These are phyloP conservation scores for Xanthorhoe spadicearia DNA, from an alignment of 2,888 invertebrate species.

Conservation along the genomic window DNA sequence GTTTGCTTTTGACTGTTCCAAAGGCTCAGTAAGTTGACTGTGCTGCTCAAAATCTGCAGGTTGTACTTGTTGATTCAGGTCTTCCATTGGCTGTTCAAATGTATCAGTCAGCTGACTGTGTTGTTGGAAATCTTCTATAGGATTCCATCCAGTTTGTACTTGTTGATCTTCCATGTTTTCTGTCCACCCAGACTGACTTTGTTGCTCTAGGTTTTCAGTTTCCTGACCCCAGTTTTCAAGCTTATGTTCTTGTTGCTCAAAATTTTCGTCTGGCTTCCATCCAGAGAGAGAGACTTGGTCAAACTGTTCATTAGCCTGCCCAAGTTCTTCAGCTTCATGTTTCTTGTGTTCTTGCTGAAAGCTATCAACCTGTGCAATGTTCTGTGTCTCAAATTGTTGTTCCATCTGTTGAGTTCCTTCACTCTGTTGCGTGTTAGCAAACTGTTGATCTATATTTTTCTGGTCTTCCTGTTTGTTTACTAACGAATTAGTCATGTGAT, in stretches of 20 bases:
- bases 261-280: constrained; percentile 26
- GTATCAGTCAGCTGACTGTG: constrained; percentile 26
- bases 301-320: constrained; percentile 33
- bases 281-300: constrained; percentile 28
- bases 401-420: constrained; percentile 41
- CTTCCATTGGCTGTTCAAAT: constrained; percentile 17
- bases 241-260: constrained; percentile 34
- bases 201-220: constrained; percentile 34
- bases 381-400: constrained; percentile 37
- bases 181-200: constrained; percentile 32
- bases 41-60: constrained; percentile 27
- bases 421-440: constrained; percentile 39
- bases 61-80: constrained; percentile 18
- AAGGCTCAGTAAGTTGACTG: constrained; percentile 24
- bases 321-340: constrained; percentile 31
- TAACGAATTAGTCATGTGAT: constrained; percentile 28
- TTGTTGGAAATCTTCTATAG: constrained; percentile 29
- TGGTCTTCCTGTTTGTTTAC: constrained; percentile 35
- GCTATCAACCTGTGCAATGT: constrained; percentile 39
- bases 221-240: constrained; percentile 26
- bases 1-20: constrained; percentile 16
- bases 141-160: constrained; percentile 26
- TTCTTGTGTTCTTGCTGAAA: constrained; percentile 38
- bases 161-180: constrained; percentile 25
- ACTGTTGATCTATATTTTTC: constrained; percentile 40